These are phyloP conservation scores for Hestina assimilis DNA, from an alignment of 1,140 invertebrate genomes.

Conservation along the genomic window DNA sequence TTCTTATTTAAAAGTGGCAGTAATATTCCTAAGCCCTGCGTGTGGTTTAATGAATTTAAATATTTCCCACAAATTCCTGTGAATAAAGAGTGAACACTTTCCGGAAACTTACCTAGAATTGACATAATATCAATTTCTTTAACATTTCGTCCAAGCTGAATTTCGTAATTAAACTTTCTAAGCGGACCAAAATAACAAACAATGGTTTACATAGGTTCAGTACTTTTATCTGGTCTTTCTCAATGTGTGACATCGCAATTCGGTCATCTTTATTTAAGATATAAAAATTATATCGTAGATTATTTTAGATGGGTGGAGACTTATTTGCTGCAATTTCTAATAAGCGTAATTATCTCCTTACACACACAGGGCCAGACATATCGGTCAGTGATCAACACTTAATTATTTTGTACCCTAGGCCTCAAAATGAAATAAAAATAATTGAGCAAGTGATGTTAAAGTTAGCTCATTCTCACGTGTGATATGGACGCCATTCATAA, in stretches of 20 bases:
- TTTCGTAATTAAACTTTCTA: no score
- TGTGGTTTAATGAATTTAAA: not conserved
- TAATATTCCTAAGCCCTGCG: conserved; percentile 9
- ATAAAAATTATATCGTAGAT: no score
- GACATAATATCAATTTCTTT: not conserved
- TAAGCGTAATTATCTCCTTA: no score
- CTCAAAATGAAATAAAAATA: conserved; percentile 31
- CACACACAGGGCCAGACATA: conserved; percentile 9
- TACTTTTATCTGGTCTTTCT: no score
- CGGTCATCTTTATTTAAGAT: no score
- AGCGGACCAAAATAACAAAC: no score
- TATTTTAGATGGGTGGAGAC: no score
- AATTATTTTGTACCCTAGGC: conserved; percentile 28
- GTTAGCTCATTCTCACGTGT: conserved; percentile 5
- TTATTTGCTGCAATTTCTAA: no score
- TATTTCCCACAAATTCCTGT: not conserved
- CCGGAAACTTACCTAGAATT: not conserved
- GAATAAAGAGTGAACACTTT: not conserved
- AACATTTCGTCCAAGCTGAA: no score
- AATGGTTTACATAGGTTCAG: no score
- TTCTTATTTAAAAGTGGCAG: conserved; percentile 7
- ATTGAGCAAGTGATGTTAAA: conserved; percentile 28
- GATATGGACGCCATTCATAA: not conserved
- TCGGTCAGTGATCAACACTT: conserved; percentile 4
- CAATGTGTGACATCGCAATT: no score